Evolutionary conservation across 2,888 invertebrate species (phyloP).

Genomic region (Erannis defoliaria): DNA sequence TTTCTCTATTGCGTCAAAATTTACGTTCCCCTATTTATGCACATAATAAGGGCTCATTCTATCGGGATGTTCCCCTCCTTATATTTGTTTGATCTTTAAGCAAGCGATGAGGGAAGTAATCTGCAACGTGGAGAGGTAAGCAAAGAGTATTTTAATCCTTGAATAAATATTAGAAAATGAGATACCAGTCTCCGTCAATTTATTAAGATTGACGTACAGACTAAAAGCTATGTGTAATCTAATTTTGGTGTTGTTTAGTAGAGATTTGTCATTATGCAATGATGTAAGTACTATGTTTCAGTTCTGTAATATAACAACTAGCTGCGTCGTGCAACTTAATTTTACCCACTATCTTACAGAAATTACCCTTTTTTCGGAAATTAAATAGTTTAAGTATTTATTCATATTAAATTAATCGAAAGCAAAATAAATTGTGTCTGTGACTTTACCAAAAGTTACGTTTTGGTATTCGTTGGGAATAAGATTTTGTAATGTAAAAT

Average conservation of each 20-base stretch:
- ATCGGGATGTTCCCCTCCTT: constrained; percentile 69
- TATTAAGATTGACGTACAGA: constrained; percentile 9
- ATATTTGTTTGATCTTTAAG: constrained; percentile 83
- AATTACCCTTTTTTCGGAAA: too few relatives aligned
- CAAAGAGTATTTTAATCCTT: constrained; percentile 34
- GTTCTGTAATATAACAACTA: too few relatives aligned
- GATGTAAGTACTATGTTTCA: too few relatives aligned
- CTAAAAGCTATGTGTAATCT: background rate
- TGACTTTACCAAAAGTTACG: too few relatives aligned
- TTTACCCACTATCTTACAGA: too few relatives aligned
- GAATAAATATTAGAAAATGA: constrained; percentile 28
- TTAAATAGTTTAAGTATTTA: too few relatives aligned
- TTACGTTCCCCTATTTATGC: constrained; percentile 64
- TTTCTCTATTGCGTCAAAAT: constrained; percentile 16
- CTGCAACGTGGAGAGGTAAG: constrained; percentile 37
- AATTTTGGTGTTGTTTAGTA: background rate
- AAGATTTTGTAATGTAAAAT: too few relatives aligned
- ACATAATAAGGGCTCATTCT: constrained; percentile 75
- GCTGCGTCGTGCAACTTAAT: too few relatives aligned
- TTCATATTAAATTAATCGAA: too few relatives aligned
- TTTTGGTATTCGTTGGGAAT: too few relatives aligned
- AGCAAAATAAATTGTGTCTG: too few relatives aligned
- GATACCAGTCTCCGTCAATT: background rate
- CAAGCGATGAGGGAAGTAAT: constrained; percentile 55
- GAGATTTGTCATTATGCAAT: too few relatives aligned